These are phyloP conservation scores for Ophthalmolycus amberensis DNA, from an alignment of 2,113 vertebrate genomes.

Conservation along the genomic window DNA sequence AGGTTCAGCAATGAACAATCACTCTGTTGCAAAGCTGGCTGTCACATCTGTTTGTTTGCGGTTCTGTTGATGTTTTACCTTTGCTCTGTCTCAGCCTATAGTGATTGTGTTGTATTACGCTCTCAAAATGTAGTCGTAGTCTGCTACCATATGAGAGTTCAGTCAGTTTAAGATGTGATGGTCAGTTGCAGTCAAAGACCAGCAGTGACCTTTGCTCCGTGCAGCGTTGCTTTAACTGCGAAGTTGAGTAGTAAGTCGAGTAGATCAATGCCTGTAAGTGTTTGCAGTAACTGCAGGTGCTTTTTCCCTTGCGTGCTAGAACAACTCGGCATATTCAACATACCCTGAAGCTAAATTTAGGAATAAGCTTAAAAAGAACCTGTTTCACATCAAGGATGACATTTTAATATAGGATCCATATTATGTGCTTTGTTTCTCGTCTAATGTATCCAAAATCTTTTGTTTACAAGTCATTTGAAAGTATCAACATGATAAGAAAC, in stretches of 20 bases:
- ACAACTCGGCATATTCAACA: background rate
- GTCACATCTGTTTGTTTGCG: slow-evolving; percentile 32
- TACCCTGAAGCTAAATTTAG: background rate
- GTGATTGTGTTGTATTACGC: background rate
- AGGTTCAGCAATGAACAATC: slow-evolving; percentile 19
- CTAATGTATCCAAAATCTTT: background rate
- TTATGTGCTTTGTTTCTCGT: background rate
- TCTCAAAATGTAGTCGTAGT: background rate
- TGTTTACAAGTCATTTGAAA: slow-evolving; percentile 6
- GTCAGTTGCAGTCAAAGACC: slow-evolving; percentile 13
- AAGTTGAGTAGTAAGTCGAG: slow-evolving; percentile 12
- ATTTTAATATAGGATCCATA: background rate
- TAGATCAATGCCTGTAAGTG: background rate
- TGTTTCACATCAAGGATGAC: background rate
- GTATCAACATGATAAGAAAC: background rate
- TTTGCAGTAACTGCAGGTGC: background rate
- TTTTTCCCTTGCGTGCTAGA: background rate
- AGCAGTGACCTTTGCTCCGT: slow-evolving; percentile 27
- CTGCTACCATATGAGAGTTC: background rate
- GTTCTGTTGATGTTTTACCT: background rate
- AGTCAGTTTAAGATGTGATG: slow-evolving; percentile 12
- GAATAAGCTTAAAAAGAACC: slow-evolving; percentile 2
- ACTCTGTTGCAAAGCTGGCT: slow-evolving; percentile 7
- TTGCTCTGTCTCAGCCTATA: slow-evolving; percentile 16
- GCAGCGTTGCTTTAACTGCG: slow-evolving; percentile 5